Base-by-base conservation (phyloP, 2,797 vertebrate genomes). In the Acanthurus lineatus region DNA sequence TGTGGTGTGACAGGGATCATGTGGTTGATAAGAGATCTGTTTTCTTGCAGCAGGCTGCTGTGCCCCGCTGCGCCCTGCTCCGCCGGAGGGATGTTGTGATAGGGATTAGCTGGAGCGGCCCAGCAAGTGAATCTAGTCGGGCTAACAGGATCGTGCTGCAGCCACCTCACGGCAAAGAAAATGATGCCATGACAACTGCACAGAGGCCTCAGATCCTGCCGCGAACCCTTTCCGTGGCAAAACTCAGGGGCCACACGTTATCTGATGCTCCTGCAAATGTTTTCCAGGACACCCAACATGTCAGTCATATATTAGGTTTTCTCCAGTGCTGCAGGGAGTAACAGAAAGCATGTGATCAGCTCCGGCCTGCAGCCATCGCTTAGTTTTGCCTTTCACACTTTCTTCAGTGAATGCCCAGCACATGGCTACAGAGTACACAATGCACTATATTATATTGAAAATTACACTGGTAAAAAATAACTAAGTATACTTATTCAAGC, bases 11-110 rank as follows among this genome's bases (percentile, higher is more conserved):
- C 78, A 68, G 71, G 69, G 75, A 79, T 91, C 88, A 87, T 57
- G 77, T 88, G 89, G 48, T 54, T 52, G 83, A 84, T 71, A 90
- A 60, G 42, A 49, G 81, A 92, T 93, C 84, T 81, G 83, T 89
- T 92, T 88, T 86, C 64, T 58, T 53, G 79, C 88, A 79, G 86
- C 87, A 70, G 74, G 68, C 73, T 15, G 32, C 62, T 6, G 63
- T 3, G 19, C 38, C 84, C 73, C 19, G 38, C 83, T 71, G 86
- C 2, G 79, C 54, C 52, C 49, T 0, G 52, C 88, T 68, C 88
- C 0, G 85, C 53, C 5, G 52, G 87, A 22, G 88, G 79, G 80
- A 73, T 92, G 83, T 92, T 92, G 78, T 86, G 78, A 84, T 85
- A 85, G 65, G 77, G 86, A 51, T 81, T 48, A 64, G 51, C 78